phyloP scores from a whole-genome alignment of 1,140 invertebrate species.

The Aphelinus certus region DNA sequence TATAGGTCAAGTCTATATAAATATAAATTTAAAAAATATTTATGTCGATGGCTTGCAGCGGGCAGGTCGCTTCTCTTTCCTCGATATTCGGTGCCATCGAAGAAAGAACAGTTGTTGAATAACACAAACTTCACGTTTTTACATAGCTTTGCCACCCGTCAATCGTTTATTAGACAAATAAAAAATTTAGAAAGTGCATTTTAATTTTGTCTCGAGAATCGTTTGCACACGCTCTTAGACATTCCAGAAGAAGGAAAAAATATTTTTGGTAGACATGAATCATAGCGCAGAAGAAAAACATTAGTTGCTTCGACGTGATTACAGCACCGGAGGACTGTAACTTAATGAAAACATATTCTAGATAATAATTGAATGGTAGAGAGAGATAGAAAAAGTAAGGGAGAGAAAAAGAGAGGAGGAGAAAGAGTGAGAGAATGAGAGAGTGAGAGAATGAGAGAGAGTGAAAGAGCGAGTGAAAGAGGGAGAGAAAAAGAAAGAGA shows the following conservation, averaged over 20 bases:
- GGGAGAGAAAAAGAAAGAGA: too few species aligned
- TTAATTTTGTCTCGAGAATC: constrained; percentile 8
- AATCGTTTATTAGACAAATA: constrained; percentile 4
- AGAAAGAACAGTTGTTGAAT: constrained; percentile 28
- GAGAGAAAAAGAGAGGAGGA: too few species aligned
- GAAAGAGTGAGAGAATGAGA: too few species aligned
- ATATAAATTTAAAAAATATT: background rate
- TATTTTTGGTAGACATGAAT: constrained; percentile 32
- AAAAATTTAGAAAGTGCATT: constrained; percentile 14
- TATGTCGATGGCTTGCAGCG: constrained; percentile 18
- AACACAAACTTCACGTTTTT: background rate
- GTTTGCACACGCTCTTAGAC: constrained; percentile 26
- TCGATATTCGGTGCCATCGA: constrained; percentile 20
- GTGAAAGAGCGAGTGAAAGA: too few species aligned
- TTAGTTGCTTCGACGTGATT: constrained; percentile 21
- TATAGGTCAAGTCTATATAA: constrained; percentile 18
- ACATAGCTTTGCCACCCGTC: constrained; percentile 4
- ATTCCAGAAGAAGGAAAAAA: constrained; percentile 33
- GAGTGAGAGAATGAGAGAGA: too few species aligned
- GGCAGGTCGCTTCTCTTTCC: constrained; percentile 18
- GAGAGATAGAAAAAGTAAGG: background rate
- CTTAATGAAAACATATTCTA: constrained; percentile 8
- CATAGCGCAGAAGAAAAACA: constrained; percentile 6
- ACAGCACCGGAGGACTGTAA: background rate
- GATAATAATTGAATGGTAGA: background rate